Percentiles rank a stretch among this genome's conserved stretches.
Evolutionary conservation across 2,113 vertebrate species (phyloP).

Genomic region (Bubalus kerabau): DNA sequence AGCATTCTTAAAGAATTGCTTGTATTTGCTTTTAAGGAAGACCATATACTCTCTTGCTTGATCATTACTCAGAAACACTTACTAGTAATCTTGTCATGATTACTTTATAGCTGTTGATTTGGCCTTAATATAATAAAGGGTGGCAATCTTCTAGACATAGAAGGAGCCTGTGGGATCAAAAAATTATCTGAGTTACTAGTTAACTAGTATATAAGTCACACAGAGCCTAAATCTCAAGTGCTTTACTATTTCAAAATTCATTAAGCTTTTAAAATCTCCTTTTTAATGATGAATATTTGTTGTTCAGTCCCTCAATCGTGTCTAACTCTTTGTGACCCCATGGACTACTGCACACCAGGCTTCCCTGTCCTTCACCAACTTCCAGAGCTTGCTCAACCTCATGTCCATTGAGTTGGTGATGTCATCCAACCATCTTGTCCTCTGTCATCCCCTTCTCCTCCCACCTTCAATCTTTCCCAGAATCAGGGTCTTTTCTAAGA

Average conservation of each 20-base stretch:
- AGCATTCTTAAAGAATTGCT: slow-evolving; percentile 35
- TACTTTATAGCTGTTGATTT: background rate
- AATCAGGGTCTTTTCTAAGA: background rate
- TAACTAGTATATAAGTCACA: background rate
- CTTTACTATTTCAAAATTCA: slow-evolving; percentile 15
- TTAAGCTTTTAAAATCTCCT: slow-evolving; percentile 30
- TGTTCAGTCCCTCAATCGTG: background rate
- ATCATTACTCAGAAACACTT: slow-evolving; percentile 35
- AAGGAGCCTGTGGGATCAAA: background rate
- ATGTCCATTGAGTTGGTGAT: background rate
- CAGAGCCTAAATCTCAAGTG: background rate
- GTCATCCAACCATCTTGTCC: background rate
- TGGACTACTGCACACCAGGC: background rate
- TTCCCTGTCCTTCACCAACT: background rate
- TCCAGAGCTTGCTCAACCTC: background rate
- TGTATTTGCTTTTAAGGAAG: slow-evolving; percentile 37
- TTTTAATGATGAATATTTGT: background rate
- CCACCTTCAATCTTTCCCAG: background rate
- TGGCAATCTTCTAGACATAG: background rate
- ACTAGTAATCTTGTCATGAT: background rate
- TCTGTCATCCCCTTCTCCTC: background rate
- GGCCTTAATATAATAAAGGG: background rate
- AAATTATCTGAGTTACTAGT: background rate
- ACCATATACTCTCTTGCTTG: background rate
- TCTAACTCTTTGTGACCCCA: background rate